Conservation (phyloP, 2,888 invertebrate species). For the Dermolepida albohirtum region DNA sequence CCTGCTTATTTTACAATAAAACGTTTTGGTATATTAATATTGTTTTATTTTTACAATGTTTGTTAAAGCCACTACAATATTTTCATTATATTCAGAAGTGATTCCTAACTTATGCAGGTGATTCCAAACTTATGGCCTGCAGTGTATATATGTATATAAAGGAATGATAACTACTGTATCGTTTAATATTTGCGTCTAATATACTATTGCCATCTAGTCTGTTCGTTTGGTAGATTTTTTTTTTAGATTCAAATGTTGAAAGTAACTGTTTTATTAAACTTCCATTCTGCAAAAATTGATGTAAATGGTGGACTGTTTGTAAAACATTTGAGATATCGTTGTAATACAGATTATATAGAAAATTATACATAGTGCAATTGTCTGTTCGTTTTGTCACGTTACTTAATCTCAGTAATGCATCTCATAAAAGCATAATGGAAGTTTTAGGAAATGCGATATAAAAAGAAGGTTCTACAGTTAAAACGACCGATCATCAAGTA, state of each 20-base stretch:
- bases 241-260: slow-evolving; percentile 22
- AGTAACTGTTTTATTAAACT: slow-evolving; percentile 39
- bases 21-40: too few species aligned
- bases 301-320: slow-evolving; percentile 11
- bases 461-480: slow-evolving; percentile 34
- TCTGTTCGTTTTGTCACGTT: slow-evolving; percentile 10
- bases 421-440: slow-evolving; percentile 18
- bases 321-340: slow-evolving; percentile 17
- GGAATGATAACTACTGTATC: slow-evolving; percentile 32
- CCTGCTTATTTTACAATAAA: too few species aligned
- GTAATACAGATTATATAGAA: slow-evolving; percentile 20
- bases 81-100: too few species aligned
- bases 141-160: slow-evolving; percentile 20
- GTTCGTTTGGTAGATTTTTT: slow-evolving; percentile 2
- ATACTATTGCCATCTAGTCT: slow-evolving; percentile 30
- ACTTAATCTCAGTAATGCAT: slow-evolving; percentile 40
- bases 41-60: too few species aligned
- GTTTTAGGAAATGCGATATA: slow-evolving; percentile 25
- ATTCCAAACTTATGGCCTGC: too few species aligned
- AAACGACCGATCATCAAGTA: slow-evolving; percentile 45
- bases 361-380: slow-evolving; percentile 33
- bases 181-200: not conserved
- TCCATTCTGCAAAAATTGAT: slow-evolving; percentile 29
- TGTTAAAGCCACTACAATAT: too few species aligned
- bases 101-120: too few species aligned